These are phyloP conservation scores for Synanthedon formicaeformis DNA, from an alignment of 2,888 invertebrate genomes.

Conservation along the genomic window DNA sequence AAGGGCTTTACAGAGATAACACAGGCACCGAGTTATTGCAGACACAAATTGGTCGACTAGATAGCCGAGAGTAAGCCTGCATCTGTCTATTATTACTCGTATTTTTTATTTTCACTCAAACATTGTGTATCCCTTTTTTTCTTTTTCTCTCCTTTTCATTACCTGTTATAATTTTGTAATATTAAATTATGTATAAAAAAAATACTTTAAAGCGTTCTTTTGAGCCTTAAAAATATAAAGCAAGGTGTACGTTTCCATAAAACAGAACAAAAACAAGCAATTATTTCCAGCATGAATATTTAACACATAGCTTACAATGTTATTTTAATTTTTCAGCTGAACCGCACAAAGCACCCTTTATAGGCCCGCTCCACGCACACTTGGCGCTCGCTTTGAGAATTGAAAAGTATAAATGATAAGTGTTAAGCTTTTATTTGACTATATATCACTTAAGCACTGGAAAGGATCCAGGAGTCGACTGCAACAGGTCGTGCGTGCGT, in stretches of 20 bases:
- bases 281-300: background rate
- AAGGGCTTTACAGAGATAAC: too few relatives aligned
- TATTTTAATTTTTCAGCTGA: background rate
- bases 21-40: too few relatives aligned
- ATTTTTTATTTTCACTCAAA: too few relatives aligned
- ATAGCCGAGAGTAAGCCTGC: too few relatives aligned
- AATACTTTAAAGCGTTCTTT: too few relatives aligned
- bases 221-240: too few relatives aligned
- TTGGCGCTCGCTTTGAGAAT: conserved; percentile 54
- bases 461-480: conserved; percentile 40
- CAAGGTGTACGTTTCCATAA: background rate
- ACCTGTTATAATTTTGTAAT: too few relatives aligned
- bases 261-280: background rate
- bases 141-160: too few relatives aligned
- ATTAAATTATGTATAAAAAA: too few relatives aligned
- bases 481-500: conserved; percentile 55
- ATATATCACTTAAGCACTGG: conserved; percentile 57
- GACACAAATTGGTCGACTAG: too few relatives aligned
- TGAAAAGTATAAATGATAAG: conserved; percentile 70
- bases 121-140: too few relatives aligned
- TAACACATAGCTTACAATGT: background rate
- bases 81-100: too few relatives aligned
- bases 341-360: background rate
- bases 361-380: conserved; percentile 18
- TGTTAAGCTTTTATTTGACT: conserved; percentile 54